Conservation (phyloP, 2,888 invertebrate species). For the Aquatica leii region DNA sequence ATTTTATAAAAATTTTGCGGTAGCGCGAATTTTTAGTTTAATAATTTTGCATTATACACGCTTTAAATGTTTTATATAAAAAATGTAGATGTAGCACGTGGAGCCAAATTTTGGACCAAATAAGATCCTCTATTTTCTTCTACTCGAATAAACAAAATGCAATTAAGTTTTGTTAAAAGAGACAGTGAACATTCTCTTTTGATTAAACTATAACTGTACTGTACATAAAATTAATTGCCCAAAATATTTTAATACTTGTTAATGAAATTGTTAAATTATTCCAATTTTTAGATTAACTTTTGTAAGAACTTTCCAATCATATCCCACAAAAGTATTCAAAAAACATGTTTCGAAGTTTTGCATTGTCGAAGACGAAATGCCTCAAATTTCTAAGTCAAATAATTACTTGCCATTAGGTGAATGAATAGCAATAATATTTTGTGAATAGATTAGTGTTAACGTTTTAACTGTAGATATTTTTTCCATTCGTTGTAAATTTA, state of each 20-base stretch:
- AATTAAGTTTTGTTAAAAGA: neutral
- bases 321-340: no score
- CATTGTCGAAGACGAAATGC: no score
- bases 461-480: neutral
- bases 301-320: no score
- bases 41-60: slow-evolving; percentile 22
- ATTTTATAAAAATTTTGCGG: slow-evolving; percentile 24
- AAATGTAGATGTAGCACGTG: slow-evolving; percentile 21
- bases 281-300: neutral
- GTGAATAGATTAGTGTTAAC: neutral
- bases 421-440: slow-evolving; percentile 28
- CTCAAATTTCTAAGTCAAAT: slow-evolving; percentile 12
- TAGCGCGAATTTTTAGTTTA: slow-evolving; percentile 28
- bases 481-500: slow-evolving; percentile 8
- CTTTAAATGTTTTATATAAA: slow-evolving; percentile 32
- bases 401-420: neutral
- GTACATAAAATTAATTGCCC: no score
- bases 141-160: slow-evolving; percentile 12
- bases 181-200: no score
- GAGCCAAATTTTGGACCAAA: slow-evolving; percentile 39
- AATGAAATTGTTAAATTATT: slow-evolving; percentile 3
- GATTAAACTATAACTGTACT: no score
- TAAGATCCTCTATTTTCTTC: slow-evolving; percentile 34
- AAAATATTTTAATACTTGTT: no score
- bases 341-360: slow-evolving; percentile 1